Evolutionary conservation across 2,797 vertebrate species (phyloP), one percentile per base, ranked within the genome.

Genomic region (Epinephelus coioides): DNA sequence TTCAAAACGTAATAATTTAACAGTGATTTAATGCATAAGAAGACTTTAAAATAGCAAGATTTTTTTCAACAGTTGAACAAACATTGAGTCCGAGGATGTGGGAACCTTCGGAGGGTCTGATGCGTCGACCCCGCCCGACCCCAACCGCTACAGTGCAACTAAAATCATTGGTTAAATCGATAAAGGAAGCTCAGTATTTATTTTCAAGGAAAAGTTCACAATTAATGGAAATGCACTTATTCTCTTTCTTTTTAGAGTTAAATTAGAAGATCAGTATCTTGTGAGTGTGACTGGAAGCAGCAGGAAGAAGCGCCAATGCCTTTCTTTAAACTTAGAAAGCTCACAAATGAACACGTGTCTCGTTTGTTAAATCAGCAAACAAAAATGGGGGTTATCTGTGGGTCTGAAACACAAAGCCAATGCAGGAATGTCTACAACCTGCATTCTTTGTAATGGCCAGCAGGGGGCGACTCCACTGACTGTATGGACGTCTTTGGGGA

Each of bases 131-230:
- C 9, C 4, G 3, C 65, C 19, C 19, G 47, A 11, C 49, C 44
- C 8, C 25, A 34, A 34, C 14, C 1, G 57, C 76, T 81, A 78
- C 88, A 91, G 92, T 91, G 87, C 93, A 92, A 86, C 90, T 89
- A 78, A 89, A 88, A 72, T 80, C 56, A 85, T 86, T 70, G 69
- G 71, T 81, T 86, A 25, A 79, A 53, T 65, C 13, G 14, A 68
- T 50, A 57, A 68, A 70, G 47, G 69, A 76, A 76, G 73, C 65
- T 69, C 25, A 25, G 47, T 14, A 21, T 25, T 30, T 21, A 65
- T 14, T 10, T 57, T 66, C 47, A 53, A 74, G 72, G 63, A 84
- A 64, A 8, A 0, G 27, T 34, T 75, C 13, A 56, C 11, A 25
- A 27, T 51, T 49, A 70, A 0, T 40, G 61, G 25, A 73, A 73